Base-by-base conservation (phyloP, 2,797 vertebrate species). In the Apogon talboti region DNA sequence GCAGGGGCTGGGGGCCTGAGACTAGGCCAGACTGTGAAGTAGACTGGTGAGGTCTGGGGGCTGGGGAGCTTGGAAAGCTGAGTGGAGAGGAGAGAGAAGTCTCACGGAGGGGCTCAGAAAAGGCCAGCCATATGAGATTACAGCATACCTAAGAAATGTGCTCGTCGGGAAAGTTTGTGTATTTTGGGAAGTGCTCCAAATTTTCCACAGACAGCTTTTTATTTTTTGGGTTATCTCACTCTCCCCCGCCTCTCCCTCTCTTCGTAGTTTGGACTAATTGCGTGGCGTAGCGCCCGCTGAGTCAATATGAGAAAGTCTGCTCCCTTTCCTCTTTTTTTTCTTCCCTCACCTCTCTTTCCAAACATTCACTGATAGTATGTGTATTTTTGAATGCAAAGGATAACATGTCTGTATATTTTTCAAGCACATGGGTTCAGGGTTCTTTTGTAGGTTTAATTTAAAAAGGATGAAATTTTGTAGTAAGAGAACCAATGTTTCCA, bases 81-180 rank as follows among this genome's bases (percentile, higher is more conserved):
- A 88, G 88, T 37, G 78, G 77, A 84, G 89, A 88, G 87, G 74
- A 85, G 84, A 88, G 79, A 59, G 78, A 55, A 81, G 86, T 83
- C 86, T 89, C 89, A 86, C 82, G 7, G 86, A 91, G 10, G 90
- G 91, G 93, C 91, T 90, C 72, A 76, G 82, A 82, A 89, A 89
- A 92, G 92, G 89, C 91, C 91, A 93, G 88, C 91, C 91, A 91
- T 92, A 88, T 66, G 89, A 92, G 93, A 94, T 95, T 93, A 94
- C 92, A 83, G 58, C 92, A 94, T 92, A 83, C 82, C 90, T 84
- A 11, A 73, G 92, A 93, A 95, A 94, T 94, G 90, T 70, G 74
- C 92, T 76, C 66, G 78, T 91, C 53, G 48, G 76, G 89, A 91
- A 89, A 91, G 82, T 88, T 91, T 89, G 90, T 86, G 88, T 88